phyloP scores from a whole-genome alignment of 2,113 vertebrate species.

The Henicopernis longicauda region DNA sequence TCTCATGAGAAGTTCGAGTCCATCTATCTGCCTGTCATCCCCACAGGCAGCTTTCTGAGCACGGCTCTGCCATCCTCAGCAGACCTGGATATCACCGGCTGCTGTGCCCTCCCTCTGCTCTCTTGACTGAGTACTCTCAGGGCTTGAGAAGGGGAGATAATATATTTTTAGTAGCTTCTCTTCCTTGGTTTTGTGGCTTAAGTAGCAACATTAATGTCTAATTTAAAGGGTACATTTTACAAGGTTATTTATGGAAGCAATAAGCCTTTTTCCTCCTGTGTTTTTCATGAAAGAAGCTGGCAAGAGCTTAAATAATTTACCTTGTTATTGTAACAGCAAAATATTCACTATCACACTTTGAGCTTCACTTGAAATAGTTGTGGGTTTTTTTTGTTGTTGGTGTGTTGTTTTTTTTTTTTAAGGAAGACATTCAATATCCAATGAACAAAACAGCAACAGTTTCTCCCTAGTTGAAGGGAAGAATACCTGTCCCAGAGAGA shows the following conservation, averaged over 20 bases:
- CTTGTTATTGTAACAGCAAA: not conserved
- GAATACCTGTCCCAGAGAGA: not conserved
- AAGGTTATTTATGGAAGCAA: not conserved
- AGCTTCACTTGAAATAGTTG: not conserved
- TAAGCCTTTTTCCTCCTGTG: not conserved
- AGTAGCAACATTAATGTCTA: not conserved
- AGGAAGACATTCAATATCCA: not conserved
- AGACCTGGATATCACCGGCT: accelerated
- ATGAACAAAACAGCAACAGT: not conserved
- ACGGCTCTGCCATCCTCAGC: not conserved
- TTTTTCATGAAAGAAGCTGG: not conserved
- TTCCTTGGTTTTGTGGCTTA: not conserved
- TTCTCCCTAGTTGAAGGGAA: not conserved
- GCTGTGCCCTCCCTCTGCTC: not conserved
- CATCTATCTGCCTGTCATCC: not conserved
- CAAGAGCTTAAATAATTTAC: not conserved
- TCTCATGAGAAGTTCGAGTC: not conserved
- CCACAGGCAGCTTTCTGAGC: not conserved
- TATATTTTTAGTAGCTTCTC: not conserved
- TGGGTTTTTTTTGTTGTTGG: not conserved
- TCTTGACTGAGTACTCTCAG: not conserved
- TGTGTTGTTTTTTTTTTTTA: too few relatives aligned
- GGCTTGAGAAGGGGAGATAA: not conserved
- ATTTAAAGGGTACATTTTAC: not conserved
- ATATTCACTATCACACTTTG: not conserved